These are phyloP conservation scores for Dynastes hyllus DNA, from an alignment of 2,888 invertebrate genomes.

Conservation along the genomic window DNA sequence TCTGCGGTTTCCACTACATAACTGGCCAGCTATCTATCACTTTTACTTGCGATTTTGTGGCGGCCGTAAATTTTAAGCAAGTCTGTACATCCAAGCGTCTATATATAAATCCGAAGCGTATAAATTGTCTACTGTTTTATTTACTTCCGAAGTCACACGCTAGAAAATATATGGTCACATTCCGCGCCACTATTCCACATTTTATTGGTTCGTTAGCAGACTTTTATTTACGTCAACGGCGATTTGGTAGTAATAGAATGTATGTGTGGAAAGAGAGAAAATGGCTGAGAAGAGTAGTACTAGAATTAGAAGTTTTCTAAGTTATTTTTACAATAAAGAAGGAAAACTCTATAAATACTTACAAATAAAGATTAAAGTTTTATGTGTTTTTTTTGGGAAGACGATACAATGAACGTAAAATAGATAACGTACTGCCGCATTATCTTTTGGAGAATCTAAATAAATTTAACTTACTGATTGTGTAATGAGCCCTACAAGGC, in stretches of 20 bases:
- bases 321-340: no score
- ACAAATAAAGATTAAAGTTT: no score
- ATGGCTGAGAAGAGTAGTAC: no score
- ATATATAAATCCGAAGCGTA: constrained; percentile 5
- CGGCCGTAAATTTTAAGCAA: constrained; percentile 29
- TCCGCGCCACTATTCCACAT: neutral
- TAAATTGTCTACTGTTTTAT: constrained; percentile 15
- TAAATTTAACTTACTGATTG: no score
- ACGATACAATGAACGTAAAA: no score
- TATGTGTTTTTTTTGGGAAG: no score
- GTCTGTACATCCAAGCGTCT: neutral
- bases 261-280: neutral
- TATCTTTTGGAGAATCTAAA: no score
- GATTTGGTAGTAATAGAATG: neutral
- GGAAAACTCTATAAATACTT: no score
- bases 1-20: constrained; percentile 40
- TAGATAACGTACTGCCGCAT: no score
- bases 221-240: neutral
- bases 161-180: constrained; percentile 18
- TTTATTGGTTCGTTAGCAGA: constrained; percentile 12
- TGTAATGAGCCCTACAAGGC: no score
- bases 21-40: constrained; percentile 32
- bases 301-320: no score
- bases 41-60: constrained; percentile 17
- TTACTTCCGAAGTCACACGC: constrained; percentile 22